Base-by-base conservation (phyloP, 2,888 invertebrate genomes). In the Charanyca ferruginea region DNA sequence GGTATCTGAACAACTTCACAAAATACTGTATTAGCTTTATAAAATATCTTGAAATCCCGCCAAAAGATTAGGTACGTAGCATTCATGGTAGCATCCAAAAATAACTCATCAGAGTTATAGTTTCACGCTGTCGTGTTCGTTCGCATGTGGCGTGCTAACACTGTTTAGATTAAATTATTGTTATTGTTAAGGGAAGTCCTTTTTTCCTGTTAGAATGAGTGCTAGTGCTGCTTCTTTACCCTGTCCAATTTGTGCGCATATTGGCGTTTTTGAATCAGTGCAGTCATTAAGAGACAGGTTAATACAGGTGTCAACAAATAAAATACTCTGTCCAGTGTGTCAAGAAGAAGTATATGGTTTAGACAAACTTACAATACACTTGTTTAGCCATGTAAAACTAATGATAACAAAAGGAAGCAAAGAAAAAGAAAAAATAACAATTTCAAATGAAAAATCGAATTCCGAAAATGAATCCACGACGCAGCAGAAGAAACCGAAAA, bases 311-410 rank as follows among this genome's bases (percentile, higher is more conserved):
- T 97, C 98, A 18, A 98, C 97, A 53, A 97, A 97, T 72, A 97
- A 97, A 73, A 93, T 98, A 79, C 89, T 96, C 60, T 98, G 98
- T 88, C 98, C 98, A 16, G 96, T 98, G 70, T 98, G 98, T 87
- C 96, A 97, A 84, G 98, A 98, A 84, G 94, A 97, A 80, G 94
- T 98, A 22, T 92, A 96, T 73, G 98, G 98, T 1, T 95, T 98
- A 76, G 98, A 98, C 89, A 98, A 98, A 93, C 94, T 98, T 57
- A 98, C 98, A 0, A 98, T 98, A 85, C 98, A 98, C 91, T 94
- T 98, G 77, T 98, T 98, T 86, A 97, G 97, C 68, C 98, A 98
- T 87, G 96, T 97, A 5, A 92, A 93, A 78, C 86, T 96, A 65
- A 77, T 90, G 76, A 77, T 84, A 54, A 80, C 82, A 66, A 91